Conservation (phyloP, 2,888 invertebrate species). For the Hipparchia sbordonii region DNA sequence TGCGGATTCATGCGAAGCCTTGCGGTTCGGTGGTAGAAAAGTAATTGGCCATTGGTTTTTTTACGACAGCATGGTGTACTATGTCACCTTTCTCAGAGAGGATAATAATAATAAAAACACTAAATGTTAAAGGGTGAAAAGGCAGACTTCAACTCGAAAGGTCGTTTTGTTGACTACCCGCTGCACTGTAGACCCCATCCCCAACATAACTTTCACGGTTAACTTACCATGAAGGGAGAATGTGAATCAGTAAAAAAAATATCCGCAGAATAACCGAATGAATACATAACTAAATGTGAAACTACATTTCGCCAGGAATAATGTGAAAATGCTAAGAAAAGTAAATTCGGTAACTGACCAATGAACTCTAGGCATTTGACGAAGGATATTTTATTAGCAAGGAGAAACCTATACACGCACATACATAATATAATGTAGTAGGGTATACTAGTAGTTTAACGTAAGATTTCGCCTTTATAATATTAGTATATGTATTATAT, state of each 20-base stretch:
- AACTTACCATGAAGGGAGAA: constrained; percentile 2
- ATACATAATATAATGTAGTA: too few species aligned
- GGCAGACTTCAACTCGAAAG: neutral
- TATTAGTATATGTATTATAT: too few species aligned
- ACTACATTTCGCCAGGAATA: neutral
- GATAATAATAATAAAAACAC: too few species aligned
- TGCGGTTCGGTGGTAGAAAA: too few species aligned
- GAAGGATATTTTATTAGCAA: too few species aligned
- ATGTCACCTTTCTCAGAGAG: too few species aligned
- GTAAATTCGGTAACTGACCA: neutral
- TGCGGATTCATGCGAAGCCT: too few species aligned
- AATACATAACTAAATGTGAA: neutral
- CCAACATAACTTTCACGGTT: constrained; percentile 2
- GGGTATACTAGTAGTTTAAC: too few species aligned
- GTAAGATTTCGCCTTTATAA: too few species aligned
- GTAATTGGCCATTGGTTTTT: too few species aligned
- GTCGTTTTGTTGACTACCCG: neutral
- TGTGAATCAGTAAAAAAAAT: neutral
- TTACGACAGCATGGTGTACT: too few species aligned
- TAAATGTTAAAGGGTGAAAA: neutral
- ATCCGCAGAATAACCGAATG: neutral
- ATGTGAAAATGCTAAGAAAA: neutral
- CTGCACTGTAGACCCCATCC: neutral
- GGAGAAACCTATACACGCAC: too few species aligned
- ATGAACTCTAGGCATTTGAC: neutral